Evolutionary conservation across 2,797 vertebrate species (phyloP).

Genomic region (Vireo griseus): DNA sequence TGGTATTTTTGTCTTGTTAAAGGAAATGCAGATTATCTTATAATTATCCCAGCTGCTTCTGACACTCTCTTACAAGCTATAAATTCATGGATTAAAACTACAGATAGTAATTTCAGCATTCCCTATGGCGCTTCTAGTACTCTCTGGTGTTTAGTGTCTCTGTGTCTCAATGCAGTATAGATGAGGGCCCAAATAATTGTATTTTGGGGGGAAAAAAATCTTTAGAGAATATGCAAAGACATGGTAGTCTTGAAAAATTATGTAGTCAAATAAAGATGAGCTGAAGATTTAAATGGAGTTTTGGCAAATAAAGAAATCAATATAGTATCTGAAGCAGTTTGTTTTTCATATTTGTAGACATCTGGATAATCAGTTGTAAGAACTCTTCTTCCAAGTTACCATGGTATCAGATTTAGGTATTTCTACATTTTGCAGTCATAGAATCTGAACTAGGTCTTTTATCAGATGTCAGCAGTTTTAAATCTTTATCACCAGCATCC

Average conservation of each 20-base stretch:
- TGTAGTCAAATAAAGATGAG: neutral
- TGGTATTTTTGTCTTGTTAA: constrained; percentile 2
- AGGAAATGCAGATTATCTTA: constrained; percentile 8
- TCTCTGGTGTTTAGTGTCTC: neutral
- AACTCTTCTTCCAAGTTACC: neutral
- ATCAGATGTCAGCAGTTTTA: neutral
- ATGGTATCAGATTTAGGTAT: neutral
- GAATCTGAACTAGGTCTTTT: neutral
- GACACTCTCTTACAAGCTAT: constrained; percentile 10
- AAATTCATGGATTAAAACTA: constrained; percentile 27
- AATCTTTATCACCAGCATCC: neutral
- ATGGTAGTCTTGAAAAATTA: neutral
- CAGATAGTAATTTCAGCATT: neutral
- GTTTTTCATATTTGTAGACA: neutral
- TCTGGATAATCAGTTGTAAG: neutral
- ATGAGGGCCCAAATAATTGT: neutral
- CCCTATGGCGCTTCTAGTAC: neutral
- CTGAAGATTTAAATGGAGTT: neutral
- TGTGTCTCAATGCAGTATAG: neutral
- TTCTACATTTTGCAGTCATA: neutral
- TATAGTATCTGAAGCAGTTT: neutral
- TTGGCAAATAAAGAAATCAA: neutral
- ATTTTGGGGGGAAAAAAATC: neutral
- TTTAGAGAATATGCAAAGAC: neutral
- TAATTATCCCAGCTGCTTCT: neutral